These are phyloP conservation scores for Cetonia aurata DNA, from an alignment of 2,888 invertebrate species.

Conservation along the genomic window DNA sequence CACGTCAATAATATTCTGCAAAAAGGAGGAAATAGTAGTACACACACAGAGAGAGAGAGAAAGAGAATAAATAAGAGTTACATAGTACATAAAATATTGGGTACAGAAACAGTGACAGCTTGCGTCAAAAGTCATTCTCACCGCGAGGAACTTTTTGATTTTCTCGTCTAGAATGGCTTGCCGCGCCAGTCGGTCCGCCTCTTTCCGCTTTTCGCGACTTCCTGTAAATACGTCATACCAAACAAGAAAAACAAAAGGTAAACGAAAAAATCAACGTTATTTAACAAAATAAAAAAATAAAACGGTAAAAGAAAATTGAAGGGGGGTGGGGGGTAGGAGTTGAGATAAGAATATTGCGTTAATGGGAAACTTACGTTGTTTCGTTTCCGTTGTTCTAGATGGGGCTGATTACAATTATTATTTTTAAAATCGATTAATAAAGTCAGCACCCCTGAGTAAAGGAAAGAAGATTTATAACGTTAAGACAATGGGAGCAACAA, in stretches of 20 bases:
- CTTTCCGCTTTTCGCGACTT: conserved; percentile 66
- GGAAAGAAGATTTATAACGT: conserved; percentile 44
- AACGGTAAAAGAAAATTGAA: not conserved
- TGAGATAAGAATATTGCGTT: too few relatives aligned
- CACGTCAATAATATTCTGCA: conserved; percentile 17
- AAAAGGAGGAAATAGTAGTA: conserved; percentile 37
- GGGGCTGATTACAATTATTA: too few relatives aligned
- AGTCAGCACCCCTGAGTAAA: not conserved
- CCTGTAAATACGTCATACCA: conserved; percentile 31
- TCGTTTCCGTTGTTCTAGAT: too few relatives aligned
- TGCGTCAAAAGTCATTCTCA: conserved; percentile 67
- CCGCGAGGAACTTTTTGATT: conserved; percentile 95
- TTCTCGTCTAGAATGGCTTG: conserved; percentile 92
- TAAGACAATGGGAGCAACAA: conserved; percentile 63
- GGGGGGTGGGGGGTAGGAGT: too few relatives aligned
- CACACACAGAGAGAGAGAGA: conserved; percentile 3
- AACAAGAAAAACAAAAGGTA: conserved; percentile 1
- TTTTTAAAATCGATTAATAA: too few relatives aligned
- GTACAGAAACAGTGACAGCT: conserved; percentile 43
- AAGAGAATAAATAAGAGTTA: conserved; percentile 1
- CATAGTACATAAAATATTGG: conserved; percentile 2
- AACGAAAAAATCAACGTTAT: not conserved
- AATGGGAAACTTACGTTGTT: too few relatives aligned
- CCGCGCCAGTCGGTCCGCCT: conserved; percentile 83
- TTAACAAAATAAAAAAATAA: conserved; percentile 1